Evolutionary conservation across 2,113 vertebrate species (phyloP).

Genomic region (Muntiacus muntjak): DNA sequence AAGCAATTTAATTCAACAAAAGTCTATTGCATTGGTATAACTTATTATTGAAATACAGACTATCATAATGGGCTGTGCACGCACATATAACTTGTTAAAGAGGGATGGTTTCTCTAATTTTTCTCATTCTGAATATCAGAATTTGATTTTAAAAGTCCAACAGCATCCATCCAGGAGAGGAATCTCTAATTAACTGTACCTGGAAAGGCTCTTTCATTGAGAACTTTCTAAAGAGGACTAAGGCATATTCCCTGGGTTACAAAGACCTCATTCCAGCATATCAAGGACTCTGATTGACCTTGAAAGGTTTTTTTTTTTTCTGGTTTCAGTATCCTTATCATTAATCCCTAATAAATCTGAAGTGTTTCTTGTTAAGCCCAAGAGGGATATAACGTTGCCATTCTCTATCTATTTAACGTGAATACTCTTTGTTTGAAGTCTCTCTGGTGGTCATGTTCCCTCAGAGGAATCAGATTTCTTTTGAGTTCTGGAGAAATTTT

Average conservation of each 20-base stretch:
- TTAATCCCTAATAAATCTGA: not conserved
- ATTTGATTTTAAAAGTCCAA: not conserved
- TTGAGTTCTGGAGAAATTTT: not conserved
- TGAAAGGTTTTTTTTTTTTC: not conserved
- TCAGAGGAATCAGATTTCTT: not conserved
- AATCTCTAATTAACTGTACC: not conserved
- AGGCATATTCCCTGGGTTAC: not conserved
- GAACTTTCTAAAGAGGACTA: slow-evolving; percentile 6
- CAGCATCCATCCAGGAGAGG: not conserved
- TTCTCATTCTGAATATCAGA: not conserved
- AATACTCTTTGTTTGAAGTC: not conserved
- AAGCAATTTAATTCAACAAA: not conserved
- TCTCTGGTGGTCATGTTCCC: not conserved
- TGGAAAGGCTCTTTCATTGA: not conserved
- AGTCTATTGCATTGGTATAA: not conserved
- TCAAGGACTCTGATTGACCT: not conserved
- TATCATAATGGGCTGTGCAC: not conserved
- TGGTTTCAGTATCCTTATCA: not conserved
- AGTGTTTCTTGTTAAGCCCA: not conserved
- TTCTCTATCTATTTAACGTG: not conserved
- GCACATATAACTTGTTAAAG: not conserved
- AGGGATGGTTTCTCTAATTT: not conserved
- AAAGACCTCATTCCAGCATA: not conserved
- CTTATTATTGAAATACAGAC: not conserved
- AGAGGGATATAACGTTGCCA: not conserved